Evolutionary conservation across 1,140 invertebrate genomes (phyloP).

Genomic region (Mycetomoellerius zeteki): DNA sequence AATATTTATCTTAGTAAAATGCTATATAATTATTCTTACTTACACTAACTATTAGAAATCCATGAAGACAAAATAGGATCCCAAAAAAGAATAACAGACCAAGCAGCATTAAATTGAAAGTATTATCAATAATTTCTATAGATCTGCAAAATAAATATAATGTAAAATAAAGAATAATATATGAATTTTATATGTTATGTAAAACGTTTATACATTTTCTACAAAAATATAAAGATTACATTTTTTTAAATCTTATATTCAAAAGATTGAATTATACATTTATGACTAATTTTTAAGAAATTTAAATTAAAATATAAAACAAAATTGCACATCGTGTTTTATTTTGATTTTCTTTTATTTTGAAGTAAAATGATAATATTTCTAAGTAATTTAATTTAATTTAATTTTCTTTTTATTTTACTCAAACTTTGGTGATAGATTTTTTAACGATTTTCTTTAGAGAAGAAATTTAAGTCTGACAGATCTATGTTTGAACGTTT

Average conservation of each 20-base stretch:
- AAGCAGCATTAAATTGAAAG: constrained; percentile 45
- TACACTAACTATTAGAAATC: constrained; percentile 53
- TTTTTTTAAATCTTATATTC: no score
- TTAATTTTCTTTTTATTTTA: no score
- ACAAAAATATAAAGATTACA: background rate
- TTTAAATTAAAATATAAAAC: background rate
- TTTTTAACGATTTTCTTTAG: background rate
- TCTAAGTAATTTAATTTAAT: no score
- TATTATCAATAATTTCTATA: constrained; percentile 13
- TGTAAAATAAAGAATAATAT: background rate
- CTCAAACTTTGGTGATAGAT: background rate
- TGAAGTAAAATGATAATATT: no score
- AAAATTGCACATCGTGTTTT: background rate
- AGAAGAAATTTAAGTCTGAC: background rate
- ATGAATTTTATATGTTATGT: background rate
- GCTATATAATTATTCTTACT: background rate
- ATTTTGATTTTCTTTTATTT: background rate
- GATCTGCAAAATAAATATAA: background rate
- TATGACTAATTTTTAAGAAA: background rate
- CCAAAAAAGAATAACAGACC: background rate
- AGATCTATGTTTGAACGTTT: background rate
- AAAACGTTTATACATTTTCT: background rate
- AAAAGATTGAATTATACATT: background rate
- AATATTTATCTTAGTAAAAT: constrained; percentile 7
- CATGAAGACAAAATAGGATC: constrained; percentile 21